These are phyloP conservation scores for Stenoptilia bipunctidactyla DNA, from an alignment of 2,888 invertebrate genomes.

Conservation along the genomic window DNA sequence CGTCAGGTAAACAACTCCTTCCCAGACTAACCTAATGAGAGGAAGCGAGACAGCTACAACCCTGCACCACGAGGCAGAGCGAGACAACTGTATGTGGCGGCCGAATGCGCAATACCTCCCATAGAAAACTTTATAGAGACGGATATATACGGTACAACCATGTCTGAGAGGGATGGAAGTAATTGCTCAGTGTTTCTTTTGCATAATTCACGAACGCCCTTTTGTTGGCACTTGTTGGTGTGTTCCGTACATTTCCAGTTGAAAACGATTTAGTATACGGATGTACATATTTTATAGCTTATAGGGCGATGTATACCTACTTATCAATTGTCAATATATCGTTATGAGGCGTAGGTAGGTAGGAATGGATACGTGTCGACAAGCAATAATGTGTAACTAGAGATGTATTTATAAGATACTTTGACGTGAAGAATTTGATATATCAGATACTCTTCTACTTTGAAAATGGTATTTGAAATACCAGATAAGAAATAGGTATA, in stretches of 20 bases:
- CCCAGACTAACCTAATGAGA: slow-evolving; percentile 66
- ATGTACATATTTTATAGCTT: too few species aligned
- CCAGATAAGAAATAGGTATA: too few species aligned
- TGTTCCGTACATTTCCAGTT: neutral
- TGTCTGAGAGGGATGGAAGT: slow-evolving; percentile 29
- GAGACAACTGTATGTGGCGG: slow-evolving; percentile 50
- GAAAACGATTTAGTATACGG: too few species aligned
- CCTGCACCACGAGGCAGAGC: slow-evolving; percentile 15
- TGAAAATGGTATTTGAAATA: too few species aligned
- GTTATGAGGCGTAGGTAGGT: too few species aligned
- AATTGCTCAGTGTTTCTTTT: slow-evolving; percentile 52
- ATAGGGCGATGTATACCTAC: too few species aligned
- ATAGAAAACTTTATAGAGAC: slow-evolving; percentile 30
- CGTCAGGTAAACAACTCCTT: slow-evolving; percentile 56
- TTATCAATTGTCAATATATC: too few species aligned
- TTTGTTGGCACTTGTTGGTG: slow-evolving; percentile 27
- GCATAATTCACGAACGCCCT: slow-evolving; percentile 67
- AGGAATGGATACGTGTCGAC: too few species aligned
- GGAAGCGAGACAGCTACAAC: slow-evolving; percentile 37
- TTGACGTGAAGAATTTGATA: too few species aligned
- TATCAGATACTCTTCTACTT: too few species aligned
- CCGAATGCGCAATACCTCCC: slow-evolving; percentile 59
- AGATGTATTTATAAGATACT: too few species aligned
- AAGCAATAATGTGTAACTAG: too few species aligned
- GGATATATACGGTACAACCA: slow-evolving; percentile 12